Conservation (phyloP, 2,797 vertebrate species). For the Smutsia temminckii region DNA sequence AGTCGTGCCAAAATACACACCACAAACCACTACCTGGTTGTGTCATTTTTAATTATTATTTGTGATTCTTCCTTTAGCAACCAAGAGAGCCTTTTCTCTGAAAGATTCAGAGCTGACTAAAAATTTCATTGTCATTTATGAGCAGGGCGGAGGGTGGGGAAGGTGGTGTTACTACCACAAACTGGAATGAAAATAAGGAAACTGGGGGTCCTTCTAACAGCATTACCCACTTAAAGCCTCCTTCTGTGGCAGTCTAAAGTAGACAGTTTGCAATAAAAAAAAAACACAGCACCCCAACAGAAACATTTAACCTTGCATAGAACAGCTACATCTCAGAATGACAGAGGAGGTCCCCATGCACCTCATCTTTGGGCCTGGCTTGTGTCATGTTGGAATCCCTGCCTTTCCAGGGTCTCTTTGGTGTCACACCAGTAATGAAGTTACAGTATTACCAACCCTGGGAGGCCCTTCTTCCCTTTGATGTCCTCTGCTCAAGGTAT, state of each 20-base stretch:
- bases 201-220: neutral
- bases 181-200: neutral
- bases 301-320: neutral
- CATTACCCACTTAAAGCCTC: neutral
- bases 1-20: constrained; percentile 56
- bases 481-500: constrained; percentile 12
- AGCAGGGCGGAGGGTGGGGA: neutral
- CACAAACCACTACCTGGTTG: neutral
- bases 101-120: constrained; percentile 21
- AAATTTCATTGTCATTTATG: neutral
- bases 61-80: constrained; percentile 20
- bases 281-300: neutral
- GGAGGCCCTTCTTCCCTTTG: neutral
- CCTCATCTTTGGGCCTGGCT: neutral
- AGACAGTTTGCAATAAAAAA: neutral
- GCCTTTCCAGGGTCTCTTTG: neutral
- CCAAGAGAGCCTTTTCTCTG: constrained; percentile 50
- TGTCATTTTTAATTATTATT: constrained; percentile 75
- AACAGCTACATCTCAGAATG: constrained; percentile 19
- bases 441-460: neutral
- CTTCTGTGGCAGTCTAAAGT: neutral
- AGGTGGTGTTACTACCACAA: neutral
- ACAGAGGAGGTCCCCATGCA: neutral
- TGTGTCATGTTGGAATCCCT: neutral
- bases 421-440: constrained; percentile 2